phyloP scores from a whole-genome alignment of 2,888 invertebrate species.

The Orthonychiurus folsomi region DNA sequence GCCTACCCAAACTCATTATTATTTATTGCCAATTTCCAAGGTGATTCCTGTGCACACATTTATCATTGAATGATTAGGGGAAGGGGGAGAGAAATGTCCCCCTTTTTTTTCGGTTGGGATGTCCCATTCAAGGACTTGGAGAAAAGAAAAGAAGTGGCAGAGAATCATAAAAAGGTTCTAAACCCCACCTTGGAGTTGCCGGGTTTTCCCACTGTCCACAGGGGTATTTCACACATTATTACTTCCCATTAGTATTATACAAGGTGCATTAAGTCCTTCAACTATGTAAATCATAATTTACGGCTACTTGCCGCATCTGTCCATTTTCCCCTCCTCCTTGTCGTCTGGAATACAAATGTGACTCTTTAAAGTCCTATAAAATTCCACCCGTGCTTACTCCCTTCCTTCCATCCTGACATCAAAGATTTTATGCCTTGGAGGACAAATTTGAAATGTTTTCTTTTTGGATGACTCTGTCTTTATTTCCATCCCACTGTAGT shows the following conservation, averaged over 20 bases:
- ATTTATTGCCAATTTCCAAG: not conserved
- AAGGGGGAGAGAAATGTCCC: not conserved
- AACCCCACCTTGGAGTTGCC: no score
- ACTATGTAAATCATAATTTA: not conserved
- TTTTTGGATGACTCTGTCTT: no score
- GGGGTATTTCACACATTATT: constrained; percentile 1
- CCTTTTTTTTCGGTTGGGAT: not conserved
- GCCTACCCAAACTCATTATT: not conserved
- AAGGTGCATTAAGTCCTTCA: not conserved
- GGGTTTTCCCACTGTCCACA: no score
- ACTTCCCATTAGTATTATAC: not conserved
- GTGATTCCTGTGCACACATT: not conserved
- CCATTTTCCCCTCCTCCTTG: not conserved
- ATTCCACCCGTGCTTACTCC: no score
- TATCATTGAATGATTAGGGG: not conserved
- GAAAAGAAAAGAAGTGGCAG: no score
- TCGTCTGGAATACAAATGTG: not conserved
- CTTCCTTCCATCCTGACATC: not conserved
- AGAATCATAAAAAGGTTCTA: not conserved
- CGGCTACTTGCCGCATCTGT: not conserved
- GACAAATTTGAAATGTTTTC: not conserved
- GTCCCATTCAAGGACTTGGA: no score
- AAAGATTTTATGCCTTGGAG: not conserved
- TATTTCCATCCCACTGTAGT: no score
- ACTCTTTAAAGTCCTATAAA: no score